Evolutionary conservation across 2,113 vertebrate genomes (phyloP).

Genomic region (Entelurus aequoreus): DNA sequence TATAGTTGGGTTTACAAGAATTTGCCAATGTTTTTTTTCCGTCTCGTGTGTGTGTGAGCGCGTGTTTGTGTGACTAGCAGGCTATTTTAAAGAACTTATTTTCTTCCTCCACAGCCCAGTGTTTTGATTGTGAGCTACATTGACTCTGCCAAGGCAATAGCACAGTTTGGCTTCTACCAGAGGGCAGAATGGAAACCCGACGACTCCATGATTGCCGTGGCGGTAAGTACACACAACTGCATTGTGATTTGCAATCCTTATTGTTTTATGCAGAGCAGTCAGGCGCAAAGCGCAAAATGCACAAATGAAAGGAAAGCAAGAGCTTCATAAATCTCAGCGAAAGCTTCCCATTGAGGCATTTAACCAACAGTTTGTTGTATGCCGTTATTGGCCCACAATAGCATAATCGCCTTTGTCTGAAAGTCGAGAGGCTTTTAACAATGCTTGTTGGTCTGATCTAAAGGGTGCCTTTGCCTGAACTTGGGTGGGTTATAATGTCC

Average conservation of each 20-base stretch:
- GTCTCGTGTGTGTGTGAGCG: too few relatives aligned
- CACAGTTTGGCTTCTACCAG: conserved; percentile 88
- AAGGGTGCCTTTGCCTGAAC: neutral
- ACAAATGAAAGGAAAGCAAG: too few relatives aligned
- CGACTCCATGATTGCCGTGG: conserved; percentile 91
- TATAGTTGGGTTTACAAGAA: neutral
- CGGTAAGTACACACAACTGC: conserved; percentile 76
- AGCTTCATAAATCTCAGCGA: too few relatives aligned
- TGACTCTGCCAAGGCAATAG: conserved; percentile 83
- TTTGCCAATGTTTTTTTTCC: neutral
- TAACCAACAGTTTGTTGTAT: neutral
- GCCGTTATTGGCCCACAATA: neutral
- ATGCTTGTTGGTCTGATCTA: neutral
- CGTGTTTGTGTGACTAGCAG: conserved; percentile 1
- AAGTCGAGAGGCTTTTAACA: neutral
- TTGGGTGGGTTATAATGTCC: neutral
- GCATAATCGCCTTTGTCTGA: neutral
- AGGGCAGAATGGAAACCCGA: conserved; percentile 92
- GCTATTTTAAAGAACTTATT: conserved; percentile 15
- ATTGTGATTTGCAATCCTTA: neutral
- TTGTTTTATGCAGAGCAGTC: neutral
- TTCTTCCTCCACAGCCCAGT: conserved; percentile 78
- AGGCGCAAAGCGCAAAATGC: too few relatives aligned
- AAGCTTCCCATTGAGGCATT: too few relatives aligned
- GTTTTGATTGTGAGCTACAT: conserved; percentile 95